Percentiles rank a stretch among this genome's conserved stretches.
Evolutionary conservation across 2,888 invertebrate genomes (phyloP).

Genomic region (Plutella xylostella): DNA sequence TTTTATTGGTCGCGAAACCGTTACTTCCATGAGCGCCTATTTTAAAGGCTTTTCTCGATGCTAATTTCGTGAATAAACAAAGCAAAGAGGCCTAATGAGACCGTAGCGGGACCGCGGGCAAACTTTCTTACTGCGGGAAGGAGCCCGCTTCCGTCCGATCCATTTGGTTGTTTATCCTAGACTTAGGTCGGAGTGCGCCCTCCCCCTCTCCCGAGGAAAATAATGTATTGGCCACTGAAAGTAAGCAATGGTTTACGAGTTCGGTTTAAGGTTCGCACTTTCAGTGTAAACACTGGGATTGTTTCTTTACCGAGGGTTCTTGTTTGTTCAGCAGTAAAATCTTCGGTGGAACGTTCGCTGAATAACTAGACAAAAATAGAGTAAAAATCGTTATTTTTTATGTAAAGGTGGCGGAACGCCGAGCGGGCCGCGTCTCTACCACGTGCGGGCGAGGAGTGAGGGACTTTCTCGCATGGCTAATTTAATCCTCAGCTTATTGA

Average conservation of each 20-base stretch:
- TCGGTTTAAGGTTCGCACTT: conserved; percentile 24
- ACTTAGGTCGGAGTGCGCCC: conserved; percentile 33
- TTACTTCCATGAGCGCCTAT: conserved; percentile 30
- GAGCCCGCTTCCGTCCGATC: conserved; percentile 55
- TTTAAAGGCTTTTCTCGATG: conserved; percentile 52
- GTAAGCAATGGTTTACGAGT: conserved; percentile 23
- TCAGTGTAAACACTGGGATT: conserved; percentile 8
- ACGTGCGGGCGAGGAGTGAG: conserved; percentile 26
- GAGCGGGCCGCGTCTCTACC: too few species aligned
- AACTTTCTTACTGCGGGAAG: conserved; percentile 57
- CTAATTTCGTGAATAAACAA: conserved; percentile 66
- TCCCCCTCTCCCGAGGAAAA: conserved; percentile 12
- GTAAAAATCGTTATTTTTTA: background rate
- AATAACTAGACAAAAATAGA: background rate
- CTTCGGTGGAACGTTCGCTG: background rate
- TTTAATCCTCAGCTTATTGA: conserved; percentile 67
- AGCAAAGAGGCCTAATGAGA: conserved; percentile 59
- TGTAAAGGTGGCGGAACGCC: background rate
- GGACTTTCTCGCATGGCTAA: conserved; percentile 55
- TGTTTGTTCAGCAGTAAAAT: conserved; percentile 4
- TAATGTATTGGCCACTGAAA: conserved; percentile 13
- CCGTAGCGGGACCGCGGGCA: conserved; percentile 44
- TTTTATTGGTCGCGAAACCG: conserved; percentile 43
- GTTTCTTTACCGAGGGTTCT: conserved; percentile 3
- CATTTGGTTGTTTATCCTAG: conserved; percentile 63